A percentile compares a stretch with the other conserved stretches of the same genome.
phyloP scores from a whole-genome alignment of 2,888 invertebrate genomes.

The Xestia rhomboidea region DNA sequence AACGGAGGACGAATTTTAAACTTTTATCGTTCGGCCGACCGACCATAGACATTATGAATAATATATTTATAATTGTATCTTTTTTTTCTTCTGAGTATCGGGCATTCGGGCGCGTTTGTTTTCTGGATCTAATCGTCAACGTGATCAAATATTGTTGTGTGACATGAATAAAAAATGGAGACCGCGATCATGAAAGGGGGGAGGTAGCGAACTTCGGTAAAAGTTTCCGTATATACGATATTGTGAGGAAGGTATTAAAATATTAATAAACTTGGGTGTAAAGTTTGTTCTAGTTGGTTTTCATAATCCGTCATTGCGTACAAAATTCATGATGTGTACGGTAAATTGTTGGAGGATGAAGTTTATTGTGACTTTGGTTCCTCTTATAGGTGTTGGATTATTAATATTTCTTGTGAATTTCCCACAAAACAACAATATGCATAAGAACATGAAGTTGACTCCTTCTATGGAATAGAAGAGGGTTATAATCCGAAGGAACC shows the following conservation, averaged over 20 bases:
- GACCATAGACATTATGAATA: slow-evolving; percentile 70
- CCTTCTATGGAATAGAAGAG: too few species aligned
- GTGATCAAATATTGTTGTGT: slow-evolving; percentile 61
- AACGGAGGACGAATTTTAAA: slow-evolving; percentile 71
- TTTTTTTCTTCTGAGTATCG: slow-evolving; percentile 60
- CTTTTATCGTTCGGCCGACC: slow-evolving; percentile 71
- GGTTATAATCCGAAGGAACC: too few species aligned
- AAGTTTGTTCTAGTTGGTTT: slow-evolving; percentile 27
- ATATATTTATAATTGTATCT: slow-evolving; percentile 65
- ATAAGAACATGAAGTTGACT: too few species aligned
- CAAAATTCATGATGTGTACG: slow-evolving; percentile 27
- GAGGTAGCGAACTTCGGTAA: slow-evolving; percentile 26
- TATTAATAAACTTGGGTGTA: slow-evolving; percentile 42
- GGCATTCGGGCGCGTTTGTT: slow-evolving; percentile 47
- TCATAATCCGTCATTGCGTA: slow-evolving; percentile 23
- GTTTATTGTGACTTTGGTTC: slow-evolving; percentile 6
- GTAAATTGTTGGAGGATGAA: not conserved
- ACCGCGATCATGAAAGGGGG: slow-evolving; percentile 15
- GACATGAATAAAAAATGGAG: slow-evolving; percentile 60
- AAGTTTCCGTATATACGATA: slow-evolving; percentile 36
- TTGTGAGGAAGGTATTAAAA: slow-evolving; percentile 37
- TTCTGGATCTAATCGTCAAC: slow-evolving; percentile 57
- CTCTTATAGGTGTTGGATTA: not conserved
- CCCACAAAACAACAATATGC: too few species aligned
- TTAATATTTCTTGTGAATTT: not conserved